phyloP scores from a whole-genome alignment of 2,888 invertebrate species.

The Helleia helle region DNA sequence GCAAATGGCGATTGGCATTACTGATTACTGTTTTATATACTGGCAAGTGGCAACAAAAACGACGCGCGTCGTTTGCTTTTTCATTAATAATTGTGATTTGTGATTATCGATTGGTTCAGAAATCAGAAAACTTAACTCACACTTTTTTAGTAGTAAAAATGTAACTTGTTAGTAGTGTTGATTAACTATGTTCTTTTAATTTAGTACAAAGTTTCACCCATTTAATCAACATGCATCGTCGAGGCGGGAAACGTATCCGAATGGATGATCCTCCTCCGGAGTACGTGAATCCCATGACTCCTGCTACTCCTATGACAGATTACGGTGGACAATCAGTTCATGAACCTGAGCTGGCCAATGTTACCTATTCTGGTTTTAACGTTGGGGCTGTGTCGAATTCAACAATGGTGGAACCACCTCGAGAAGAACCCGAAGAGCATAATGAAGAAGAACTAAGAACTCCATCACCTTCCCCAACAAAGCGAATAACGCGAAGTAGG shows the following conservation, averaged over 20 bases:
- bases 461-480: conserved; percentile 72
- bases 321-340: conserved; percentile 66
- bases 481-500: conserved; percentile 79
- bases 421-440: conserved; percentile 49
- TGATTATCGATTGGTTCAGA: too few relatives aligned
- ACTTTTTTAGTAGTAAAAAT: conserved; percentile 2
- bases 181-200: conserved; percentile 3
- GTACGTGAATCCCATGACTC: conserved; percentile 81
- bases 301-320: conserved; percentile 69
- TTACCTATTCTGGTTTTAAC: conserved; percentile 56
- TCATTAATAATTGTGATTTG: too few relatives aligned
- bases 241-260: conserved; percentile 91
- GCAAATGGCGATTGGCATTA: too few relatives aligned
- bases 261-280: conserved; percentile 95
- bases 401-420: conserved; percentile 41
- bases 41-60: too few relatives aligned
- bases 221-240: conserved; percentile 79
- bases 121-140: too few relatives aligned
- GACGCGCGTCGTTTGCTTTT: too few relatives aligned
- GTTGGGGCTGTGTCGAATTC: conserved; percentile 45
- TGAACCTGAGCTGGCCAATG: conserved; percentile 65
- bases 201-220: conserved; percentile 5
- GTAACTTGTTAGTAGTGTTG: not conserved
- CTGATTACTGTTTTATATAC: too few relatives aligned
- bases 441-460: conserved; percentile 63